Base-by-base conservation (phyloP, 2,797 vertebrate genomes). In the Thripadectes ignobilis region DNA sequence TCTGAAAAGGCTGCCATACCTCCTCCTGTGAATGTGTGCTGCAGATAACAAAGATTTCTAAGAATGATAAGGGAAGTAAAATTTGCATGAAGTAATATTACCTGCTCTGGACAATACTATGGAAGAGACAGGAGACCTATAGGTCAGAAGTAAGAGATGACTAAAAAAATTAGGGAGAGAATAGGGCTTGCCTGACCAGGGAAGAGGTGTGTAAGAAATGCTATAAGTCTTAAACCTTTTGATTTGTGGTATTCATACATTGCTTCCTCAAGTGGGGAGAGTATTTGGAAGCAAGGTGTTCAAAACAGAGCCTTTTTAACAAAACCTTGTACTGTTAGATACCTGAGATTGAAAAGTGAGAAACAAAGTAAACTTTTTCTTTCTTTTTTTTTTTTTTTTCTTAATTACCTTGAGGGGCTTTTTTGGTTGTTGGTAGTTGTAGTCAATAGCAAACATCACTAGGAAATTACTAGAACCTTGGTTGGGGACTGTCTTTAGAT, bases 31-130 rank as follows among this genome's bases (percentile, higher is more conserved):
- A 85, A 69, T 66, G 62, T 66, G 51, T 49, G 19, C 39, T 75
- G 71, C 34, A 80, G 72, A 93, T 85, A 95, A 89, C 24, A 73
- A 57, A 58, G 84, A 85, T 86, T 94, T 88, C 51, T 81, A 39
- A 71, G 85, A 95, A 84, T 39, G 15, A 77, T 85, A 85, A 39
- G 21, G 32, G 38, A 81, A 74, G 65, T 58, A 63, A 75, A 62
- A 81, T 92, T 75, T 78, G 7, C 52, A 30, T 73, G 22, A 73
- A 79, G 24, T 49, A 59, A 34, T 65, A 23, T 85, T 79, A 61
- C 38, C n/a, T 10, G 1, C 45, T 85, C 29, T 63, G 55, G n/a
- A 41, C 22, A 49, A 34, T 34, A 59, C 14, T 57, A 36, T 79
- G 57, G 49, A 87, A 73, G 46, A 79, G 30, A 34, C 8, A n/a